These are phyloP conservation scores for Perca fluviatilis DNA, from an alignment of 2,113 vertebrate genomes.

Conservation along the genomic window DNA sequence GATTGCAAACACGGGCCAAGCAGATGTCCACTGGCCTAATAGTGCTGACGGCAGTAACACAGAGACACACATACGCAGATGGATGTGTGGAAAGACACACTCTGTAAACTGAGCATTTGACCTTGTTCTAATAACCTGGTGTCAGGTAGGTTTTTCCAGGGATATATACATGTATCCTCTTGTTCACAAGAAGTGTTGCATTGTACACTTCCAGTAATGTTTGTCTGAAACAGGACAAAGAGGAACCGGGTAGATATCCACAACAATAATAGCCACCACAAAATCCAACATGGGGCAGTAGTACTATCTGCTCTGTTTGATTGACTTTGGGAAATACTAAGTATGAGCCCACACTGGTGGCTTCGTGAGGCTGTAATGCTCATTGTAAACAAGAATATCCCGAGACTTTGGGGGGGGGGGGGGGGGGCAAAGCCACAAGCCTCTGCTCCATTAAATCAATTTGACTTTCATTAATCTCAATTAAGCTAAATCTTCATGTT, in stretches of 20 bases:
- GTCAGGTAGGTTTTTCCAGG: slow-evolving; percentile 5
- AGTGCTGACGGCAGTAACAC: slow-evolving; percentile 30
- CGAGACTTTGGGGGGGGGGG: neutral
- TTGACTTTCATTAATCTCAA: neutral
- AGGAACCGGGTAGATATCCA: neutral
- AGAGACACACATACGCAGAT: neutral
- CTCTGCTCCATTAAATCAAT: neutral
- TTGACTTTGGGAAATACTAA: neutral
- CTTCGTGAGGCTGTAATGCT: neutral
- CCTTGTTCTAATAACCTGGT: slow-evolving; percentile 4
- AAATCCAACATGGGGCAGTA: neutral
- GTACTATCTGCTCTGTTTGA: neutral
- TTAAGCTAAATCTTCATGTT: neutral
- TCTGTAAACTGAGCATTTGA: slow-evolving; percentile 21
- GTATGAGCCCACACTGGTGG: too few species aligned
- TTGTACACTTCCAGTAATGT: neutral
- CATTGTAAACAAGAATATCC: neutral
- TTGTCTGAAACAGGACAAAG: slow-evolving; percentile 4
- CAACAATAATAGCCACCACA: neutral
- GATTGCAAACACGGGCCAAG: slow-evolving; percentile 77
- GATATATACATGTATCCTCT: neutral
- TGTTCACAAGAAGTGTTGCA: neutral
- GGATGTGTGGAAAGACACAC: neutral
- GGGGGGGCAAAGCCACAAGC: neutral
- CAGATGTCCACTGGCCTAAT: slow-evolving; percentile 73